A percentile compares a stretch with the other conserved stretches of the same genome.
These are phyloP conservation scores for Ispidina picta DNA, from an alignment of 2,797 vertebrate genomes.

Conservation along the genomic window DNA sequence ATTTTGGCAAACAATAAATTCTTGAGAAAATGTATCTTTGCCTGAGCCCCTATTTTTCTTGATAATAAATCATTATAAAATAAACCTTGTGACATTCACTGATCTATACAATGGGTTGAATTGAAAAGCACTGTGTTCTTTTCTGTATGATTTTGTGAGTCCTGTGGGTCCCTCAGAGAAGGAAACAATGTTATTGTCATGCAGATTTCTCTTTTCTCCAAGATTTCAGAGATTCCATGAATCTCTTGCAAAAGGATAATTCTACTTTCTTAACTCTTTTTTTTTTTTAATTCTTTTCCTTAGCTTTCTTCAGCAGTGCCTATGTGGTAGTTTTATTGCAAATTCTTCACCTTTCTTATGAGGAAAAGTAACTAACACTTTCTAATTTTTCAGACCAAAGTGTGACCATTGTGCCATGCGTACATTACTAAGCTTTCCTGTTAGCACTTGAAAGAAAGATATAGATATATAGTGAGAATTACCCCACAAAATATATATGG, in stretches of 20 bases:
- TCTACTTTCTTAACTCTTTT: not conserved
- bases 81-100: not conserved
- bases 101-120: conserved; percentile 24
- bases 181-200: conserved; percentile 69
- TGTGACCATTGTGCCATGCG: not conserved
- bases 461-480: too few species aligned
- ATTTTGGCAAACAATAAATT: conserved; percentile 62
- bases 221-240: conserved; percentile 25
- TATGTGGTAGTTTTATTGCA: not conserved
- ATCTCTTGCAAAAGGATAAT: conserved; percentile 30
- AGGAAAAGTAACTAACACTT: not conserved
- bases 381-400: not conserved
- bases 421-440: not conserved
- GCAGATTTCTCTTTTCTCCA: conserved; percentile 60
- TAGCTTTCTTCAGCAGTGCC: conserved; percentile 11
- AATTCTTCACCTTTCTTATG: not conserved
- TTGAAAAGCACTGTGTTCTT: conserved; percentile 53
- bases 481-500: not conserved
- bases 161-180: conserved; percentile 44
- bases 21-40: conserved; percentile 46
- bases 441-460: not conserved
- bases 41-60: conserved; percentile 40
- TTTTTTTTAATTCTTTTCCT: not conserved
- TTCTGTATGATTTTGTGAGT: conserved; percentile 30
- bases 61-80: conserved; percentile 59